Conservation (phyloP, 1,140 invertebrate genomes). For the Atta colombica region DNA sequence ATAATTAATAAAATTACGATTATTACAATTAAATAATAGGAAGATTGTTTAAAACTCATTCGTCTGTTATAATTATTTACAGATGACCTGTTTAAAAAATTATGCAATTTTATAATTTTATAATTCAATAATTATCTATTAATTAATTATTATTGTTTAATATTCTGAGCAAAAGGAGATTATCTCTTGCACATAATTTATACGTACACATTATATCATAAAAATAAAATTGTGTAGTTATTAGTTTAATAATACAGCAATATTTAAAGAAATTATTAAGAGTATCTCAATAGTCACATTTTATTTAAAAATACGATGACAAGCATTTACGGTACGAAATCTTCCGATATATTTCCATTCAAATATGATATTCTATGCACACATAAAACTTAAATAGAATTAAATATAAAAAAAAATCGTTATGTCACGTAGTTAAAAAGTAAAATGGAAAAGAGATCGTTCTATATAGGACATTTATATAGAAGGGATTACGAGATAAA, state of each 20-base stretch:
- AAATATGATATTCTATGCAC: background rate
- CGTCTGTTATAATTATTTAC: background rate
- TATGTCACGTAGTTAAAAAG: constrained; percentile 23
- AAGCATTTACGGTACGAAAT: background rate
- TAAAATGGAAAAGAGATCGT: constrained; percentile 12
- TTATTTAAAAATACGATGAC: background rate
- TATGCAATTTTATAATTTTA: background rate
- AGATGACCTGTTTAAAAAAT: background rate
- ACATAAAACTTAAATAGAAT: background rate
- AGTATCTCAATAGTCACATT: background rate
- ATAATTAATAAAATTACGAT: background rate
- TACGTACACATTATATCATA: background rate
- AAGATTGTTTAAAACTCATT: background rate
- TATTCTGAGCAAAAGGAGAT: background rate
- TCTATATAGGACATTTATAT: constrained; percentile 2
- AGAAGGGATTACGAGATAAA: constrained; percentile 30
- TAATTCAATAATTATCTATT: background rate
- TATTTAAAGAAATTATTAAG: background rate
- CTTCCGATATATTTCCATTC: background rate
- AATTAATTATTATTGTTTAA: background rate
- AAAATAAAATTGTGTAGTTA: constrained; percentile 1
- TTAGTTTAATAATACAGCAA: background rate
- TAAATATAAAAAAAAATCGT: constrained; percentile 21
- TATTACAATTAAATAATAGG: background rate
- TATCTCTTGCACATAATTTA: background rate